These are phyloP conservation scores for Drosophila cyrtoloma DNA, from an alignment of 2,888 invertebrate genomes.

Conservation along the genomic window DNA sequence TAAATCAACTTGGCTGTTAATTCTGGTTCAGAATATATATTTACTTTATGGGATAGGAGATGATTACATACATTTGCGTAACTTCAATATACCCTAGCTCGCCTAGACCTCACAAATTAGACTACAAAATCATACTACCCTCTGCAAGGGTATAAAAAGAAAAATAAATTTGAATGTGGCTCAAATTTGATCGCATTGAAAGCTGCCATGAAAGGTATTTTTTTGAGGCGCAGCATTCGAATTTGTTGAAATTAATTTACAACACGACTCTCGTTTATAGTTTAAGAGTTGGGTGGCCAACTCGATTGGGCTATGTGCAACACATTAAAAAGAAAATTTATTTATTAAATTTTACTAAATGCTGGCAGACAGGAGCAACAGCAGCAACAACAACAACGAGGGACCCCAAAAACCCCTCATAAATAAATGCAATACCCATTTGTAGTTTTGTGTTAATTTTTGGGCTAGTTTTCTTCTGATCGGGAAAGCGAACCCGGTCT, in stretches of 20 bases:
- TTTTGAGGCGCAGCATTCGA: slow-evolving; percentile 42
- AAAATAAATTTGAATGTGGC: slow-evolving; percentile 23
- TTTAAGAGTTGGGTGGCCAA: slow-evolving; percentile 45
- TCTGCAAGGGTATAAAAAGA: not conserved
- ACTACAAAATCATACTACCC: not conserved
- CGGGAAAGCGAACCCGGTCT: not conserved
- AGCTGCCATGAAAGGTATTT: slow-evolving; percentile 37
- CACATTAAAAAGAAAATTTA: slow-evolving; percentile 68
- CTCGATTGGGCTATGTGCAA: slow-evolving; percentile 3
- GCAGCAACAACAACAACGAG: not conserved
- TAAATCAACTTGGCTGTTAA: not conserved
- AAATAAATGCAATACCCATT: slow-evolving; percentile 57
- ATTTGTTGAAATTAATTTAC: slow-evolving; percentile 83
- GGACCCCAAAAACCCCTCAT: slow-evolving; percentile 19
- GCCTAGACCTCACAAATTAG: not conserved
- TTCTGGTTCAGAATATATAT: not conserved
- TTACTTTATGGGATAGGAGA: not conserved
- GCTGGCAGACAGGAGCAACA: slow-evolving; percentile 26
- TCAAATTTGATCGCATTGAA: slow-evolving; percentile 31
- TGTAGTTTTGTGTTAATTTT: slow-evolving; percentile 42
- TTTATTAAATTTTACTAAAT: slow-evolving; percentile 64
- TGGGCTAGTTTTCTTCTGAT: slow-evolving; percentile 9
- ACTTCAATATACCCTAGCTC: not conserved
- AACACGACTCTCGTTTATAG: slow-evolving; percentile 66
- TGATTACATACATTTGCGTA: not conserved